Base-by-base conservation (phyloP, 92 coral and sea anemone genomes). In the Epizoanthus rinbou region DNA sequence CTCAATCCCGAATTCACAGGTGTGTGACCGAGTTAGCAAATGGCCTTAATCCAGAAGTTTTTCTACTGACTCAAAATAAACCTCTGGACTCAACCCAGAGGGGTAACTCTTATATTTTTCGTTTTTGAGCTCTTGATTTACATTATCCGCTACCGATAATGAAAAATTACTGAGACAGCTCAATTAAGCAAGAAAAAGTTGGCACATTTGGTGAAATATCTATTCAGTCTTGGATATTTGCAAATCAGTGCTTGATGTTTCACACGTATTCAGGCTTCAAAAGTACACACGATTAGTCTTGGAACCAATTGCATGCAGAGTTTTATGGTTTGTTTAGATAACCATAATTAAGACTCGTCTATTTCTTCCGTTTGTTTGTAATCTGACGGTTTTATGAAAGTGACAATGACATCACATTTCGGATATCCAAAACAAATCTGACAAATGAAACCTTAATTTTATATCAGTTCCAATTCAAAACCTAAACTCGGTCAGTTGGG, bases 271-370 rank as follows among this genome's bases (percentile, higher is more conserved):
- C 41, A 21, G 16, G 43, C 62, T 39, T 60, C 22, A 5, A 50
- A 19, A 5, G 71, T 66, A 78, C 66, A 78, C 82, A 78, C 70
- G 59, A 56, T 57, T 76, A 22, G 9, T 14, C 15, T n/a, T n/a
- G 6, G 37, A 62, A n/a, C 82, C 82, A 78, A 78, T 78, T 62
- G 72, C 82, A 2, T 62, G 23, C 58, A 63, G 8, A 37, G 14
- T 5, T 78, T 35, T 72, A 75, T 70, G 79, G 80, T 75, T 85
- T 91, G 97, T 93, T 93, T 90, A 73, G 76, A 80, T 57, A 82
- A 84, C 80, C 75, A 93, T 88, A 89, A 93, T 93, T 89, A 91
- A 79, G 64, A 72, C 43, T 57, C 57, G 57, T 76, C 73, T 52
- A 45, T 82, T 78, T 84, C 88, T 74, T 88, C 87, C 86, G 91